Evolutionary conservation across 2,797 vertebrate species (phyloP).

Genomic region (Rhodeus uyekii): DNA sequence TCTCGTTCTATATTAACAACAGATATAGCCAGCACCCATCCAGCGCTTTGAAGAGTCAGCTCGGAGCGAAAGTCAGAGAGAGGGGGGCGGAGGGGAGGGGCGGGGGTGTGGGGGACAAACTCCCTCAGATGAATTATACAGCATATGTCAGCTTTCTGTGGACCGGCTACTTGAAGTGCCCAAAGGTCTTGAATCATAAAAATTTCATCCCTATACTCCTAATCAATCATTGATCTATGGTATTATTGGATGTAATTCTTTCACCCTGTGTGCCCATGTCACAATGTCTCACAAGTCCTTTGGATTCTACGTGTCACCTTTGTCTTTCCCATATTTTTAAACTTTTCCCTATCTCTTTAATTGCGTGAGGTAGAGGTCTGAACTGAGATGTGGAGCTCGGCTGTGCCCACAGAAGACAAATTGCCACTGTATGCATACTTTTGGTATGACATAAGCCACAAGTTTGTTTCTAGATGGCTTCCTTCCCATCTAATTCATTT

Average conservation of each 20-base stretch:
- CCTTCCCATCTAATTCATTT: conserved; percentile 50
- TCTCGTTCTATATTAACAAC: background rate
- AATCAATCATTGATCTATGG: conserved; percentile 56
- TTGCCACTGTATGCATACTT: conserved; percentile 17
- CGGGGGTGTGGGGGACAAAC: background rate
- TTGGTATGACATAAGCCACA: conserved; percentile 26
- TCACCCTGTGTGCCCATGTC: conserved; percentile 32
- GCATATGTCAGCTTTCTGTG: conserved; percentile 50
- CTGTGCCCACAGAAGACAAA: conserved; percentile 12
- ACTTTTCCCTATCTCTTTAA: conserved; percentile 4
- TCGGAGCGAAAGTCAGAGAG: conserved; percentile 15
- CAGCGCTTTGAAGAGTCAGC: conserved; percentile 29
- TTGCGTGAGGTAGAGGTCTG: background rate
- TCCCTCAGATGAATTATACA: conserved; percentile 54
- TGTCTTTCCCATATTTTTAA: background rate
- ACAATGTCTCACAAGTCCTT: conserved; percentile 30
- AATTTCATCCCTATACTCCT: conserved; percentile 47
- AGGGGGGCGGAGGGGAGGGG: background rate
- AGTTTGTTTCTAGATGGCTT: conserved; percentile 45
- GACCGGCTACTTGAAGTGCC: conserved; percentile 45
- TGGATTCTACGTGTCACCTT: conserved; percentile 17
- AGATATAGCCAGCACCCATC: conserved; percentile 21
- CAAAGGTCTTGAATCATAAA: conserved; percentile 52
- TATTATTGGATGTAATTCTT: conserved; percentile 43
- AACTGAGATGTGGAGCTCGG: background rate